Evolutionary conservation across 2,888 invertebrate species (phyloP).

Genomic region (Tetragonula carbonaria): DNA sequence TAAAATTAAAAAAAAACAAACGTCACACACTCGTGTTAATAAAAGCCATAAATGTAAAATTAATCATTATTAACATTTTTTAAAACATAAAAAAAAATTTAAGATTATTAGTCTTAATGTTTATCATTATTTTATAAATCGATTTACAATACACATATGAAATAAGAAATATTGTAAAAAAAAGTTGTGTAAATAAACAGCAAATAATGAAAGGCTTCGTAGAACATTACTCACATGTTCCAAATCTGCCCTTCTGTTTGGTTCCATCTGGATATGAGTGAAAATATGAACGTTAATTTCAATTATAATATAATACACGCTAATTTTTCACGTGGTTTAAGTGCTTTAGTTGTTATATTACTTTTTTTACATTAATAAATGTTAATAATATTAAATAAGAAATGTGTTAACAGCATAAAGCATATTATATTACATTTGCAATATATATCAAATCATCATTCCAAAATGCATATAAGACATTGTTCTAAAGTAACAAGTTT

Average conservation of each 20-base stretch:
- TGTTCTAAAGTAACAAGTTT: neutral
- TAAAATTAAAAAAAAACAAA: slow-evolving; percentile 7
- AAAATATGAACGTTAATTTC: slow-evolving; percentile 61
- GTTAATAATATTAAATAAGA: slow-evolving; percentile 7
- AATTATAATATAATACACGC: slow-evolving; percentile 19
- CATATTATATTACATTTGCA: slow-evolving; percentile 3
- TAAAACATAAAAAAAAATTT: slow-evolving; percentile 18
- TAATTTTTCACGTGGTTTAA: slow-evolving; percentile 43
- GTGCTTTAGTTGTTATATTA: slow-evolving; percentile 34
- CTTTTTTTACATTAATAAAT: slow-evolving; percentile 25
- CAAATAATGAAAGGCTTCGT: slow-evolving; percentile 62
- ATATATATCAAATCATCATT: neutral
- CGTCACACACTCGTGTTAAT: neutral
- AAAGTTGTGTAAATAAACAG: slow-evolving; percentile 34
- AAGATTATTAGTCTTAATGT: neutral
- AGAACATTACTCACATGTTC: slow-evolving; percentile 90
- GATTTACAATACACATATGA: slow-evolving; percentile 4
- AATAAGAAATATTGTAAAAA: slow-evolving; percentile 26
- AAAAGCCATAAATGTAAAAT: slow-evolving; percentile 2
- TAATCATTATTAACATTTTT: slow-evolving; percentile 27
- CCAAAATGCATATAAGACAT: neutral
- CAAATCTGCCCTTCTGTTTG: slow-evolving; percentile 91
- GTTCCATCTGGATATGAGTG: slow-evolving; percentile 89
- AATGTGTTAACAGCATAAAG: neutral
- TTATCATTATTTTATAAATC: neutral